Evolutionary conservation across 1,140 invertebrate genomes (phyloP), one percentile per base, ranked within the genome.

Genomic region (Reticulitermes speratus): DNA sequence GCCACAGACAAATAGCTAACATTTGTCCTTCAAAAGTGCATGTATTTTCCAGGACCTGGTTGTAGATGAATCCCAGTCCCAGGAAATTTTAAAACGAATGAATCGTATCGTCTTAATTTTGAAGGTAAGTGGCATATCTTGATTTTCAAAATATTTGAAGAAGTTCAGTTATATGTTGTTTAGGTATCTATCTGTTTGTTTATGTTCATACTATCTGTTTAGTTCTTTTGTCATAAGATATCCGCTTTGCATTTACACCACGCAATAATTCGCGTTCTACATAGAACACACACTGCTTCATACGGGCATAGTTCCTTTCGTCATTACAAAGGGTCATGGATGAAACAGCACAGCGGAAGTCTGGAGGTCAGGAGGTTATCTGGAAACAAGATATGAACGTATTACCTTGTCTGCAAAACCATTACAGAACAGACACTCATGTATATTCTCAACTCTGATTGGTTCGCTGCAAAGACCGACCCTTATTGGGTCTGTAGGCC

Each of bases 101-200:
- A 96, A 98, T 90, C 94, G 99, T 87, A 96, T 99, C 82, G 96
- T 98, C 0, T 92, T 99, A 3, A 99, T 99, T 89, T 90, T 99
- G 7, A 99, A 99, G 95, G 98, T 99, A 93, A 90, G 90, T 89
- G n/a, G 44, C 65, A 85, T 7, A 65, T 69, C 25, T 85, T 75
- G 12, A 48, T 48, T 48, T 48, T 48, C 16, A 48, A 48, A 7
- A 48, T 16, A 38, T 48, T 16, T 16, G 19, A 1, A 55, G 5
- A 55, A 55, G 19, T 55, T 84, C 30, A 84, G 5, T 84, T 19
- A 84, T 32, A 3, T 52, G 30, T n/a, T 55, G 21, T 23, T 84
- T 52, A 52, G 55, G 14, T 83, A 23, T 83, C 44, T 44, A 23
- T 83, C 3, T 84, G 38, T 84, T 21, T 75, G 59, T 23, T 65